phyloP scores from a whole-genome alignment of 2,797 vertebrate genomes.

The Clarias platycephalus region DNA sequence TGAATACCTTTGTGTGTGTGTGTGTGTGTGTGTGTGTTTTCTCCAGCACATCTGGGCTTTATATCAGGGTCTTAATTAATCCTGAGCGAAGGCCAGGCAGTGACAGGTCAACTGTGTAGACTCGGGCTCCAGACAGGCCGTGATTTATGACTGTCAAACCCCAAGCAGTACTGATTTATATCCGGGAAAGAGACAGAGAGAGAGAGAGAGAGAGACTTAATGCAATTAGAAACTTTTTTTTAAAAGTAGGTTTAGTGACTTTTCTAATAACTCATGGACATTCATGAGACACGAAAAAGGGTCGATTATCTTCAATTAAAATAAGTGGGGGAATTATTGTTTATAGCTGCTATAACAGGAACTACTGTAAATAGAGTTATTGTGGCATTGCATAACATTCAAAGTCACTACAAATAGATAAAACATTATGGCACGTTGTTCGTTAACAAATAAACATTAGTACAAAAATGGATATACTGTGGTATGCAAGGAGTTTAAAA shows the following conservation, averaged over 20 bases:
- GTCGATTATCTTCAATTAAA: background rate
- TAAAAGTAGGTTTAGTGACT: background rate
- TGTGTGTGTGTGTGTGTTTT: conserved; percentile 51
- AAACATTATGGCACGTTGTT: background rate
- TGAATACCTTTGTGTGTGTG: conserved; percentile 25
- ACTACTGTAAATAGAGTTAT: background rate
- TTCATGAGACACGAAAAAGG: background rate
- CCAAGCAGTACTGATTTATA: conserved; percentile 96
- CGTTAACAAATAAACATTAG: no score
- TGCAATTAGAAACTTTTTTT: background rate
- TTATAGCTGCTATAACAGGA: background rate
- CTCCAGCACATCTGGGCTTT: conserved; percentile 98
- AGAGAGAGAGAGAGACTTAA: conserved; percentile 3
- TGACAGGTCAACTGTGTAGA: conserved; percentile 98
- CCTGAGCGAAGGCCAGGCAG: conserved; percentile 98
- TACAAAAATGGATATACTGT: background rate
- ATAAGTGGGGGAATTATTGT: background rate
- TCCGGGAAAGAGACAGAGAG: conserved; percentile 79
- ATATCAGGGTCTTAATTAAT: conserved; percentile 99
- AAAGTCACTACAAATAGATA: background rate
- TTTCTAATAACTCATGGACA: background rate
- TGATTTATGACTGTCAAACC: conserved; percentile 98
- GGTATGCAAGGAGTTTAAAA: background rate
- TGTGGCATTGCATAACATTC: background rate
- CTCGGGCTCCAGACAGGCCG: conserved; percentile 94